Percentiles rank a stretch among this genome's conserved stretches.
Conservation (phyloP, 2,797 vertebrate species). For the Acropternis orthonyx region DNA sequence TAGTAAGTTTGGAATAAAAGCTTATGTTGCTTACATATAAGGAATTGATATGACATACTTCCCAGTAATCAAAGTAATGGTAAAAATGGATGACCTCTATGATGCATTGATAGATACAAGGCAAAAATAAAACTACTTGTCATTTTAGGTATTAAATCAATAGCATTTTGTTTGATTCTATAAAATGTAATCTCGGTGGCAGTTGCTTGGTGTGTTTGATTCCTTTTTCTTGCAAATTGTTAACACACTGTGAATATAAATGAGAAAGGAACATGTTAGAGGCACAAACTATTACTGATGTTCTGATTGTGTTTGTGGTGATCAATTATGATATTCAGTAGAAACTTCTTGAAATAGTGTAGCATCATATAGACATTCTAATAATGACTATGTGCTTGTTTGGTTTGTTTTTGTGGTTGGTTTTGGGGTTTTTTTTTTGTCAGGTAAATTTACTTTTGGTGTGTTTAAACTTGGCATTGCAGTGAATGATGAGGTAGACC, state of each 20-base stretch:
- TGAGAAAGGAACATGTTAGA: conserved; percentile 21
- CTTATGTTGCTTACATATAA: neutral
- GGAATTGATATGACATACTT: neutral
- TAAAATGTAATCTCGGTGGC: neutral
- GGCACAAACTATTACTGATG: neutral
- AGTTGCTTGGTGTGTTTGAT: conserved; percentile 8
- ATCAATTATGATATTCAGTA: neutral
- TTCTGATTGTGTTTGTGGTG: neutral
- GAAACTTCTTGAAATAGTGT: neutral
- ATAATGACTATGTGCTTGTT: neutral
- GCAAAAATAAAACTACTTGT: neutral
- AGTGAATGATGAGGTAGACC: conserved; percentile 15
- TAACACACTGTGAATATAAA: conserved; percentile 2
- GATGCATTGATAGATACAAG: neutral
- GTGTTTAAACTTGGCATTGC: conserved; percentile 29
- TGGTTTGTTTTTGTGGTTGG: neutral
- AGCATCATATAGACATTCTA: neutral
- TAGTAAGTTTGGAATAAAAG: neutral
- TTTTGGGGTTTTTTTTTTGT: neutral
- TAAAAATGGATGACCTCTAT: neutral
- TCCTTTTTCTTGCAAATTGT: conserved; percentile 37
- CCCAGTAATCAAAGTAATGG: neutral
- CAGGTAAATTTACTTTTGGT: neutral
- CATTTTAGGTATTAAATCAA: neutral
- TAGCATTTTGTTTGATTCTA: conserved; percentile 40